These are phyloP conservation scores for Netelia melanura DNA, from an alignment of 2,888 invertebrate species.

Conservation along the genomic window DNA sequence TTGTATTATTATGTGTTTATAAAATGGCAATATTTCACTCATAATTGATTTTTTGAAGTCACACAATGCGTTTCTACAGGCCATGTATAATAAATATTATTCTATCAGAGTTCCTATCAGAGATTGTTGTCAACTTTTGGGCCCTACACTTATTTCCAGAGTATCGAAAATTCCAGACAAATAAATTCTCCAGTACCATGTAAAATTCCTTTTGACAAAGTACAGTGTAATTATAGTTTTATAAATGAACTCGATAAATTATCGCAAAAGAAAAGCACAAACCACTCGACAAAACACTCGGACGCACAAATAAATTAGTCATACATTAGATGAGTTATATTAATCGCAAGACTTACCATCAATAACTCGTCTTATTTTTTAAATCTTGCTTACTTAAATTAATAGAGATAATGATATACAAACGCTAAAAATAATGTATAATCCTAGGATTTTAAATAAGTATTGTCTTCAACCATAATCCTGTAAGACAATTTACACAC, in stretches of 20 bases:
- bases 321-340: conserved; percentile 1
- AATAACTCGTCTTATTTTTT: background rate
- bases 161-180: background rate
- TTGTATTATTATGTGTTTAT: background rate
- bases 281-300: conserved; percentile 34
- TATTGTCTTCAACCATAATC: background rate
- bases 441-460: conserved; percentile 19
- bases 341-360: background rate
- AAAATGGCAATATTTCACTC: conserved; percentile 9
- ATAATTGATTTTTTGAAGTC: conserved; percentile 1
- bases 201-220: background rate
- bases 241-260: background rate
- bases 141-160: background rate
- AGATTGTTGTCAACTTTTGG: background rate
- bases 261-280: conserved; percentile 22
- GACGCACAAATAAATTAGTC: conserved; percentile 33
- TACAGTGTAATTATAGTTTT: background rate
- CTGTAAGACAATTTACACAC: background rate
- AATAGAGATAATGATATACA: conserved; percentile 1
- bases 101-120: background rate
- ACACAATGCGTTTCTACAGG: background rate
- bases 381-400: conserved; percentile 15
- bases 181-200: background rate
- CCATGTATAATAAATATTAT: background rate
- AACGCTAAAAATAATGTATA: background rate